A percentile compares a stretch with the other conserved stretches of the same genome.
phyloP scores from a whole-genome alignment of 2,888 invertebrate species.

The Drosophila infuscata region DNA sequence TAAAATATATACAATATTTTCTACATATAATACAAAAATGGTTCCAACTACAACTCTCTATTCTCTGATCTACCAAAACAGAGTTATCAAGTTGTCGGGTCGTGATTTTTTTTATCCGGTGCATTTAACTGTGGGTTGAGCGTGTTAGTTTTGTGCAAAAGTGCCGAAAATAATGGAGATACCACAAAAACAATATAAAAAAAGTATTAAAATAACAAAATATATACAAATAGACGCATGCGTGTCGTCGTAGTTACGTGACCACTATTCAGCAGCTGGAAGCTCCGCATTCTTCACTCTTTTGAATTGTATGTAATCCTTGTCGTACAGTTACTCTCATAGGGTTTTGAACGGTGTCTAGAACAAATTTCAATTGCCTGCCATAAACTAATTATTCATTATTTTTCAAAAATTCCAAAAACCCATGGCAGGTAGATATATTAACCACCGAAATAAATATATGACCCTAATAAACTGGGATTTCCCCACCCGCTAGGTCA shows the following conservation, averaged over 20 bases:
- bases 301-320: conserved; percentile 39
- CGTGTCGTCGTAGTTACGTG: conserved; percentile 32
- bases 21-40: neutral
- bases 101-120: neutral
- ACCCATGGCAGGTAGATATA: no score
- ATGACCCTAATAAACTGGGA: no score
- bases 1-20: neutral
- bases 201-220: neutral
- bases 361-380: no score
- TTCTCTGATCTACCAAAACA: neutral
- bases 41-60: neutral
- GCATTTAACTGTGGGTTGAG: neutral
- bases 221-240: neutral
- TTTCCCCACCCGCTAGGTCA: no score
- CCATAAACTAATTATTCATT: no score
- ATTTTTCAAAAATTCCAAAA: no score
- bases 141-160: conserved; percentile 44
- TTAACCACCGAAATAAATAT: no score
- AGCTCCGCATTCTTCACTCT: conserved; percentile 8
- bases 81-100: neutral
- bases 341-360: no score
- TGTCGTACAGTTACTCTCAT: neutral
- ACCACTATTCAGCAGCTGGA: conserved; percentile 8
- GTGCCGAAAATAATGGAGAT: conserved; percentile 15
- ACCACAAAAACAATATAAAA: neutral